phyloP scores from a whole-genome alignment of 2,888 invertebrate species.

The Trissolcus japonicus region DNA sequence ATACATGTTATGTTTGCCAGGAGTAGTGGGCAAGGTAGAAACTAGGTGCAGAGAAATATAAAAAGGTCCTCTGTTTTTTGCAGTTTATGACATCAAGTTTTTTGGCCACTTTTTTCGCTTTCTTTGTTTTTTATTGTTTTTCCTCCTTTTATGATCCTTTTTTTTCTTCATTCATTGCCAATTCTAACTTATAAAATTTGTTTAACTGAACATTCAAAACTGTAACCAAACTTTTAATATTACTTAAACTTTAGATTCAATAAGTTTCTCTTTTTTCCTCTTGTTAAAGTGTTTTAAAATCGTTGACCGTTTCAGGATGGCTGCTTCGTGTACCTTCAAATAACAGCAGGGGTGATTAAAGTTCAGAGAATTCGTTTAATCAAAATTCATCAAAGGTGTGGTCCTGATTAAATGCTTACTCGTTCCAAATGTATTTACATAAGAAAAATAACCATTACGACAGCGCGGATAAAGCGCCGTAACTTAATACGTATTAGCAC shows the following conservation, averaged over 20 bases:
- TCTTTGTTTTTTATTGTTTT: background rate
- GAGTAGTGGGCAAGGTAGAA: slow-evolving; percentile 27
- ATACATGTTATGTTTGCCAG: slow-evolving; percentile 28
- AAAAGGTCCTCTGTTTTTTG: slow-evolving; percentile 22
- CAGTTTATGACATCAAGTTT: slow-evolving; percentile 21
- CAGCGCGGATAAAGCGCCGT: slow-evolving; percentile 25
- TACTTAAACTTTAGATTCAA: too few species aligned
- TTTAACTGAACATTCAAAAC: too few species aligned
- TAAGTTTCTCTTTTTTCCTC: too few species aligned
- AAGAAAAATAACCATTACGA: slow-evolving; percentile 40
- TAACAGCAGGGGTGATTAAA: slow-evolving; percentile 29
- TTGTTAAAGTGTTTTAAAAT: too few species aligned
- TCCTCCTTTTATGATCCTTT: slow-evolving; percentile 15
- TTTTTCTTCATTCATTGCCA: background rate
- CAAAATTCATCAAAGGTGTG: slow-evolving; percentile 43
- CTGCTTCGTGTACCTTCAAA: slow-evolving; percentile 1
- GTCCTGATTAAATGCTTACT: slow-evolving; percentile 26
- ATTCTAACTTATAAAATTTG: background rate
- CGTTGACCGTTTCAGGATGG: background rate
- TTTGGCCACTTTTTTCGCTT: slow-evolving; percentile 11
- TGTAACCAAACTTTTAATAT: too few species aligned
- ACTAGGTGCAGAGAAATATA: slow-evolving; percentile 41
- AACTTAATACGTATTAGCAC: slow-evolving; percentile 41
- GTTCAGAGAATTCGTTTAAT: slow-evolving; percentile 32
- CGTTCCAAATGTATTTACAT: slow-evolving; percentile 34